Evolutionary conservation across 2,888 invertebrate species (phyloP).

Genomic region (Eueremaeus valkanovi): DNA sequence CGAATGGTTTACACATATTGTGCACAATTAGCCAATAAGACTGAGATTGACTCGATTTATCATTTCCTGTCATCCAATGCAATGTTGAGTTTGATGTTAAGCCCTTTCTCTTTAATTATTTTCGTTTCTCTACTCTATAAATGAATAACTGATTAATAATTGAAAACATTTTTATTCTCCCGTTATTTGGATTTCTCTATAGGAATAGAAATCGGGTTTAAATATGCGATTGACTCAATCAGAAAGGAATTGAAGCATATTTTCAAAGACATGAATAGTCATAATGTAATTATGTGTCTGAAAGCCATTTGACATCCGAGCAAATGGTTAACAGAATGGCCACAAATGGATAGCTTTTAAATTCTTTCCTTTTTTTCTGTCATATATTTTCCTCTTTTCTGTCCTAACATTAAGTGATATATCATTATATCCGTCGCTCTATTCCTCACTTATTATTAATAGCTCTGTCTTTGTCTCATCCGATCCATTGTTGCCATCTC

Average conservation of each 20-base stretch:
- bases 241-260: constrained; percentile 4
- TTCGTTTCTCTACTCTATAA: no score
- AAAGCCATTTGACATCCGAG: not conserved
- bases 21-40: no score
- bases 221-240: not conserved
- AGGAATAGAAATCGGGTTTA: not conserved
- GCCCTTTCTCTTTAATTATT: not conserved
- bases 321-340: constrained; percentile 10
- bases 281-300: constrained; percentile 4
- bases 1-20: no score
- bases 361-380: not conserved
- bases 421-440: not conserved
- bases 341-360: constrained; percentile 6
- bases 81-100: not conserved
- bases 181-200: not conserved
- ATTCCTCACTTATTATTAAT: constrained; percentile 16
- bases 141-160: not conserved
- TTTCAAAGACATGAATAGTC: constrained; percentile 11
- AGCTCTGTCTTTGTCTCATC: constrained; percentile 4
- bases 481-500: constrained; percentile 17
- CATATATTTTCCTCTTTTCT: not conserved
- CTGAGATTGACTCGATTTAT: not conserved
- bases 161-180: not conserved
- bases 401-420: constrained; percentile 17
- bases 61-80: not conserved